Conservation (phyloP, 2,797 vertebrate genomes). For the Periophthalmus magnuspinnatus region DNA sequence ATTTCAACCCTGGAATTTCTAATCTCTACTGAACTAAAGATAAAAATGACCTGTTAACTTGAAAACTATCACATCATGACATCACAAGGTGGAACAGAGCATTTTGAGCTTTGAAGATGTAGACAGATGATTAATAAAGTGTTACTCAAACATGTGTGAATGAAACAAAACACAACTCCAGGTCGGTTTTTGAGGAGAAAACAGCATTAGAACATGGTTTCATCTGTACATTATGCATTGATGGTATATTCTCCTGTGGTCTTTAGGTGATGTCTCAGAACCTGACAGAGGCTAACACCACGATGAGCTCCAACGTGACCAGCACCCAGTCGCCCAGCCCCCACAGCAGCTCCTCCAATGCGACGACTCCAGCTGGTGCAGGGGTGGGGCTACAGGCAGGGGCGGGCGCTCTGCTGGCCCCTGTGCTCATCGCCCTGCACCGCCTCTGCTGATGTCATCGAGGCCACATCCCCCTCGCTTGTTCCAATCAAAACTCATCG, state of each 20-base stretch:
- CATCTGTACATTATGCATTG: too few relatives aligned
- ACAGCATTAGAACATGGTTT: too few relatives aligned
- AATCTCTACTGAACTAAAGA: too few relatives aligned
- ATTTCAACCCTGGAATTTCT: too few relatives aligned
- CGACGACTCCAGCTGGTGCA: conserved; percentile 65
- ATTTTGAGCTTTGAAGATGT: too few relatives aligned
- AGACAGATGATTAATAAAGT: too few relatives aligned
- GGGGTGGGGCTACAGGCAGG: conserved; percentile 76
- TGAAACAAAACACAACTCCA: too few relatives aligned
- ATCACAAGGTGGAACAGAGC: too few relatives aligned
- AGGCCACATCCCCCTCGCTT: neutral
- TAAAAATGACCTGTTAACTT: too few relatives aligned
- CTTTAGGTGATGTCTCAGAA: conserved; percentile 61
- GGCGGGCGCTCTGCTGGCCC: conserved; percentile 69
- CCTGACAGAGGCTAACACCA: conserved; percentile 50
- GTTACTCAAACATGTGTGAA: too few relatives aligned
- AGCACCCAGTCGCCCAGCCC: conserved; percentile 51
- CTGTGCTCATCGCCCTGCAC: conserved; percentile 79
- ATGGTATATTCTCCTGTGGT: neutral
- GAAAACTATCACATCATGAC: too few relatives aligned
- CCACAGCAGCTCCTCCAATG: conserved; percentile 51
- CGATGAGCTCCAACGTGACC: conserved; percentile 39
- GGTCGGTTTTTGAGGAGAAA: too few relatives aligned
- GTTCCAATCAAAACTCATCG: neutral
- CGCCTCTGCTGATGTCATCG: conserved; percentile 77